Conservation (phyloP, 2,888 invertebrate species). For the Dasysyrphus tricinctus region DNA sequence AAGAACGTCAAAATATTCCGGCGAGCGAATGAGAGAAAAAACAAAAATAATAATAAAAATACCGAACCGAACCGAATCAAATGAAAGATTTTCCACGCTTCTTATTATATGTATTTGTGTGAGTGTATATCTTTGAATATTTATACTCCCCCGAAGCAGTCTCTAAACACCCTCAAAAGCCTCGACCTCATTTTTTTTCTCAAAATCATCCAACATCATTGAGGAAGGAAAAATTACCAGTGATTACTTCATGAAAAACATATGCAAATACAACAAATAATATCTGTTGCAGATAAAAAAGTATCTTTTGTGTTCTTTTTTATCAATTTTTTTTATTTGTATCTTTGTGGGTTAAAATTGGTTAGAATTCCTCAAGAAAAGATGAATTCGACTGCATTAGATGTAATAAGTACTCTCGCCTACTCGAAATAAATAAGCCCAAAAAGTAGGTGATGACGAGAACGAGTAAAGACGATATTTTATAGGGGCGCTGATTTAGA, state of each 20-base stretch:
- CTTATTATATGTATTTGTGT: neutral
- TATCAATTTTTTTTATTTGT: constrained; percentile 8
- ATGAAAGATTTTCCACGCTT: constrained; percentile 47
- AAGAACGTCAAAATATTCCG: constrained; percentile 26
- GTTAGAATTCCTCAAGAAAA: constrained; percentile 54
- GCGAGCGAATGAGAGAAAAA: neutral
- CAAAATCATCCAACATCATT: constrained; percentile 58
- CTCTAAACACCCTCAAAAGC: constrained; percentile 47
- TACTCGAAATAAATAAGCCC: constrained; percentile 71
- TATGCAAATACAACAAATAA: constrained; percentile 47
- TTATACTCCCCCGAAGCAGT: neutral
- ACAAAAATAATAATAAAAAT: constrained; percentile 4
- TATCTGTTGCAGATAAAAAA: constrained; percentile 62
- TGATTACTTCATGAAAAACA: constrained; percentile 64
- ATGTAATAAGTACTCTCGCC: constrained; percentile 59
- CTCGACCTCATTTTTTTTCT: constrained; percentile 71
- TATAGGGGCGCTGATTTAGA: constrained; percentile 35
- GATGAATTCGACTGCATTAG: constrained; percentile 66
- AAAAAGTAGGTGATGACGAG: constrained; percentile 72
- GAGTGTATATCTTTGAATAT: neutral
- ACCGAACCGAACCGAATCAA: constrained; percentile 32
- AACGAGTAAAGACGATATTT: constrained; percentile 34
- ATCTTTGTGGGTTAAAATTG: constrained; percentile 49
- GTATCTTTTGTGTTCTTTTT: constrained; percentile 58
- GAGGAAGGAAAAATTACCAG: constrained; percentile 72